Conservation (phyloP, 2,113 vertebrate genomes). For the Etheostoma spectabile region DNA sequence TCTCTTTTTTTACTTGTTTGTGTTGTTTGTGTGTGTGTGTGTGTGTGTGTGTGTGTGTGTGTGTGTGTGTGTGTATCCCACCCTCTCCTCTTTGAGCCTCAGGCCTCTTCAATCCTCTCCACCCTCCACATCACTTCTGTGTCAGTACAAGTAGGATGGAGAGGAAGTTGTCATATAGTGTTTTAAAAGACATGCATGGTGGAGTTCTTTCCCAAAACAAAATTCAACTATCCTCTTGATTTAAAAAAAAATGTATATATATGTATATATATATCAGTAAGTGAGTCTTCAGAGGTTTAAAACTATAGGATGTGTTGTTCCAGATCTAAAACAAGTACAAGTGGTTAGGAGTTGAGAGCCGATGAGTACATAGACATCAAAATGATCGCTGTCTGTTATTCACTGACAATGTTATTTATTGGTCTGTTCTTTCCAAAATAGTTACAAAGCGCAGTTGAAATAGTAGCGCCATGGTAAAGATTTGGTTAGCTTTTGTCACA, state of each 20-base stretch:
- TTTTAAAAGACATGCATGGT: not conserved
- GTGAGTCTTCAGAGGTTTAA: not conserved
- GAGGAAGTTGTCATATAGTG: not conserved
- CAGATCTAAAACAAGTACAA: not conserved
- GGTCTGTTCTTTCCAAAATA: too few species aligned
- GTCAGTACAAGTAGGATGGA: not conserved
- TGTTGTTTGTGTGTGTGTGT: too few species aligned
- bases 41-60: constrained; percentile 11
- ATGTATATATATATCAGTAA: not conserved
- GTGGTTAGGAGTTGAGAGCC: not conserved
- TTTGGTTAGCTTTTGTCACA: not conserved
- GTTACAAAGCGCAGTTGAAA: not conserved
- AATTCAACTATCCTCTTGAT: not conserved
- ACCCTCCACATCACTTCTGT: constrained; percentile 39
- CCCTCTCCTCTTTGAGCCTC: constrained; percentile 34
- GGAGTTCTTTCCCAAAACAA: not conserved
- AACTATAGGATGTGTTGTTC: not conserved
- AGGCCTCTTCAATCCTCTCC: constrained; percentile 18
- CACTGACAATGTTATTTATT: not conserved
- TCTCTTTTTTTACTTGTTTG: not conserved
- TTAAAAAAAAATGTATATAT: not conserved
- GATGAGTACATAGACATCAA: not conserved
- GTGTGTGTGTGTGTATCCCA: constrained; percentile 8
- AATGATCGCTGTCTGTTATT: not conserved
- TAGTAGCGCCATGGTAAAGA: not conserved